Evolutionary conservation across 2,113 vertebrate species (phyloP).

Genomic region (Cyanistes caeruleus): DNA sequence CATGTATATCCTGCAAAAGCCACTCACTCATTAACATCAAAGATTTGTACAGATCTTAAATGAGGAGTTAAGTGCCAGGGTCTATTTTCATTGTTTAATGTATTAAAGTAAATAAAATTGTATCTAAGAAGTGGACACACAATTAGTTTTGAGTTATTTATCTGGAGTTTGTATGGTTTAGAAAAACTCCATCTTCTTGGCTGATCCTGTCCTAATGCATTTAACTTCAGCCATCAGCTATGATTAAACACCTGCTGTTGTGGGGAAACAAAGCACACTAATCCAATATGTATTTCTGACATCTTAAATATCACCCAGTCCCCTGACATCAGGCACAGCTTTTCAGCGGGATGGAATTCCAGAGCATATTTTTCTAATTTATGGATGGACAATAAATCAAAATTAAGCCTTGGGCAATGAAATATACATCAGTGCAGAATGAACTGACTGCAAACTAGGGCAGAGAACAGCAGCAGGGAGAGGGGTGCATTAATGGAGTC

Average conservation of each 20-base stretch:
- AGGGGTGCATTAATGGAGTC: constrained; percentile 80
- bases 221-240: constrained; percentile 98
- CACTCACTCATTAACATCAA: constrained; percentile 68
- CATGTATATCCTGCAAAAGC: constrained; percentile 62
- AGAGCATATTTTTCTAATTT: constrained; percentile 99
- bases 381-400: constrained; percentile 99
- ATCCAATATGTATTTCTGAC: constrained; percentile 99
- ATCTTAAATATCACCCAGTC: constrained; percentile 99
- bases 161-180: constrained; percentile 86
- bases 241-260: constrained; percentile 99
- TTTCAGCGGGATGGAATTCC: constrained; percentile 96
- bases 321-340: constrained; percentile 96
- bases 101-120: constrained; percentile 84
- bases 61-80: constrained; percentile 71
- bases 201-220: constrained; percentile 98
- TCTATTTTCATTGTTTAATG: constrained; percentile 81
- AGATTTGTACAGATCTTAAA: constrained; percentile 72
- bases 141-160: constrained; percentile 88
- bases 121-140: constrained; percentile 81
- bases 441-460: constrained; percentile 91
- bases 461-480: constrained; percentile 82
- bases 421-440: constrained; percentile 96
- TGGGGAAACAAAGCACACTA: constrained; percentile 98
- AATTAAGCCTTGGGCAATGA: constrained; percentile 99
- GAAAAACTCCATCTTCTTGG: constrained; percentile 90